Conservation (phyloP, 2,113 vertebrate species). For the Saccopteryx leptura region DNA sequence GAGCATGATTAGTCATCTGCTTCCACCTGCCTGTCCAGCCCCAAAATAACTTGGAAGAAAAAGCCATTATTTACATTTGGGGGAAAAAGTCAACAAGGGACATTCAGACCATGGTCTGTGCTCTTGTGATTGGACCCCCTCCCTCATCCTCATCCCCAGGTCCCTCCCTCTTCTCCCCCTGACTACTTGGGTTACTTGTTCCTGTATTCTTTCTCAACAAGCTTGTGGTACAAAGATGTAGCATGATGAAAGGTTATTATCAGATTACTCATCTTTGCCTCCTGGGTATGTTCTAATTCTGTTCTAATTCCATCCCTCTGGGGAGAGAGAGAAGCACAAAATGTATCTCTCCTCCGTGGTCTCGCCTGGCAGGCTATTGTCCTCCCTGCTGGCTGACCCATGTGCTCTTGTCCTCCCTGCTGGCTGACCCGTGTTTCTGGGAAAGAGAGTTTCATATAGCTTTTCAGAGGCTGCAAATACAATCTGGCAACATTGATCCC, state of each 20-base stretch:
- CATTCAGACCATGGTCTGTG: not conserved
- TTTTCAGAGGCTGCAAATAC: not conserved
- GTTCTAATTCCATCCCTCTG: not conserved
- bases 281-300: not conserved
- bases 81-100: too few relatives aligned
- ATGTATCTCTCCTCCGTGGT: not conserved
- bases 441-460: rapidly evolving
- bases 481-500: not conserved
- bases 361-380: not conserved
- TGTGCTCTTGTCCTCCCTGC: rapidly evolving
- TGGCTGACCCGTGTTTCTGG: not conserved
- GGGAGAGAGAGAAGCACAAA: not conserved
- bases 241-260: not conserved
- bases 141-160: not conserved
- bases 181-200: not conserved
- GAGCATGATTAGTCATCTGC: not conserved
- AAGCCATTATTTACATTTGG: not conserved
- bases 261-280: not conserved
- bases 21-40: constrained; percentile 6
- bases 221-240: not conserved
- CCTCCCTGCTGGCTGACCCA: too few relatives aligned
- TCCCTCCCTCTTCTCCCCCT: not conserved
- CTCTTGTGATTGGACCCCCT: too few relatives aligned
- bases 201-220: not conserved
- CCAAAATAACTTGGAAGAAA: not conserved